Evolutionary conservation across 30 jellyfish, hydroid and myxozoan genomes (phyloP).

Genomic region (Rhopilema esculentum): DNA sequence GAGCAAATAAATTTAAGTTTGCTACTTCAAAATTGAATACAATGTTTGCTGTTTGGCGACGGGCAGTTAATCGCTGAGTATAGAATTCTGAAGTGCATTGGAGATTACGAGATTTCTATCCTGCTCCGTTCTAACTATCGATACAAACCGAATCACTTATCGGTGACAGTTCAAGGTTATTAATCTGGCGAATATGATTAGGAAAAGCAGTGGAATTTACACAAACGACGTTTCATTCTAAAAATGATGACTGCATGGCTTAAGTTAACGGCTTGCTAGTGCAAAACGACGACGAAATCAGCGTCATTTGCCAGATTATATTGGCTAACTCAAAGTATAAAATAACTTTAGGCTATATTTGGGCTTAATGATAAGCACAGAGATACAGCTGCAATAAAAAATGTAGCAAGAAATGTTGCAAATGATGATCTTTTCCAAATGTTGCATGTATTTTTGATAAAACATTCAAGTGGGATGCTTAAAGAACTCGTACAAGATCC

Average conservation of each 20-base stretch:
- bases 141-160: neutral
- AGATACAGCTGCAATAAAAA: no score
- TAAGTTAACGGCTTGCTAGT: neutral
- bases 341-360: neutral
- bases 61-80: conserved; percentile 31
- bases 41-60: conserved; percentile 52
- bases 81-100: neutral
- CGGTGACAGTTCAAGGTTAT: neutral
- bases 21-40: conserved; percentile 42
- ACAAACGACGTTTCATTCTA: neutral
- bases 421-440: neutral
- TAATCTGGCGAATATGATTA: neutral
- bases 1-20: neutral
- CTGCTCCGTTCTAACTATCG: neutral
- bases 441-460: neutral
- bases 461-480: neutral
- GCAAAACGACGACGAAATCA: neutral
- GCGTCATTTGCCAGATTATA: neutral
- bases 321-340: neutral
- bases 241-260: neutral
- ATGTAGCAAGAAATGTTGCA: neutral
- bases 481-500: neutral
- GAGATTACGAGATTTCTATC: neutral
- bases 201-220: neutral
- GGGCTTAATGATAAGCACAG: neutral